Base-by-base conservation (phyloP, 2,113 vertebrate genomes). In the Galemys pyrenaicus region DNA sequence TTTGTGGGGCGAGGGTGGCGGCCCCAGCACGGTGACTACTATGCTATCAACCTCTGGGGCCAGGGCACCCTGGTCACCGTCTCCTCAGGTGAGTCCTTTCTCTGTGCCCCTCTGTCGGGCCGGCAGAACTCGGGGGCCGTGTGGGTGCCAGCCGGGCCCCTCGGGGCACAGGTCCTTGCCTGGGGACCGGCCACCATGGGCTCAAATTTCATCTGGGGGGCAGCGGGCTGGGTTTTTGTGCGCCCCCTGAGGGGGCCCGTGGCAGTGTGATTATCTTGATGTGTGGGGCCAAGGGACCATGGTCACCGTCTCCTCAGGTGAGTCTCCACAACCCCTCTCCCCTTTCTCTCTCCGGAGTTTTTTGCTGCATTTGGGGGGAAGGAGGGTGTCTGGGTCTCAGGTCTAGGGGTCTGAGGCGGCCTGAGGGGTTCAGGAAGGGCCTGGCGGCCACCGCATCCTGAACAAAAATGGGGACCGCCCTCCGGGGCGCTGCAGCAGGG, bases 251-350 rank as follows among this genome's bases (percentile, higher is more conserved):
- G 0, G 39, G 83, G 56, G 6, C 6, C 67, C 24, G 2, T 1
- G 1, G 26, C 90, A 74, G 4, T 85, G 96, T 97, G 96, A 94
- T 0, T 60, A 95, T 91, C 91, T 93, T 0, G 92, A 96, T 0
- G 39, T 75, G 92, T 98, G 98, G 98, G 98, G 98, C 35, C 94
- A 94, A 28, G 98, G 98, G 0, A 93, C 95, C 0, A 28, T 9
- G 78, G 98, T 98, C 82, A 98, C 98, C 0, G 97, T 98, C 89
- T 97, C 98, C 46, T 97, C 97, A 97, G 98, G 98, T 98, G 98
- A 96, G 98, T 97, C 54, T 68, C 91, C 22, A 1, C n/a, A 13
- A 0, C 7, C 67, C 15, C 17, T 71, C 71, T 83, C 28, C 24
- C 10, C 60, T 80, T 46, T 26, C 32, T 51, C 60, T 17, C 39